phyloP scores from a whole-genome alignment of 2,113 vertebrate genomes.

The Cavia aperea region DNA sequence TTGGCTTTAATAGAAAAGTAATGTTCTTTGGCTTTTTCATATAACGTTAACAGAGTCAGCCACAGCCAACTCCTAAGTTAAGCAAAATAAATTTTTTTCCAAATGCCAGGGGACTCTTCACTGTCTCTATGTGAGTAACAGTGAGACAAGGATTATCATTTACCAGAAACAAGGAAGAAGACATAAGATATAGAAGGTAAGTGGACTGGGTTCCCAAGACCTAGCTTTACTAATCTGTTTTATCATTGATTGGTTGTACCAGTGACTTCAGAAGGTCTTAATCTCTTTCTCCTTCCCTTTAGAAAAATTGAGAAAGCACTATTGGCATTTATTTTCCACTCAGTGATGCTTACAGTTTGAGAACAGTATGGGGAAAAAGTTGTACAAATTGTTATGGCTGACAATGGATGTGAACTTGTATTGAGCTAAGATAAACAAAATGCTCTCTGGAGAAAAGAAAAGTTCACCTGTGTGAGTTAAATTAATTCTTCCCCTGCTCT shows the following conservation, averaged over 20 bases:
- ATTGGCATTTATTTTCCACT: slow-evolving; percentile 52
- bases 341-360: slow-evolving; percentile 40
- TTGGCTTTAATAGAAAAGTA: slow-evolving; percentile 65
- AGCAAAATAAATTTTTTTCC: slow-evolving; percentile 53
- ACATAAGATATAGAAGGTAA: neutral
- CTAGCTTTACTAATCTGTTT: neutral
- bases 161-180: slow-evolving; percentile 23
- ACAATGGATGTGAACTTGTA: slow-evolving; percentile 61
- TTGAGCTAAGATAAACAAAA: slow-evolving; percentile 55
- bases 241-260: neutral
- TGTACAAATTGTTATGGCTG: slow-evolving; percentile 45
- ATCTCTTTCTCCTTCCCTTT: neutral
- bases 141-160: slow-evolving; percentile 23
- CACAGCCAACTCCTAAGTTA: slow-evolving; percentile 35
- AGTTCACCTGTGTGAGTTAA: slow-evolving; percentile 54
- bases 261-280: slow-evolving; percentile 19
- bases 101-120: slow-evolving; percentile 27
- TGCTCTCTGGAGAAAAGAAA: slow-evolving; percentile 49
- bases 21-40: slow-evolving; percentile 59
- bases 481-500: slow-evolving; percentile 52
- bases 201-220: neutral
- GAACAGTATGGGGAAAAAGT: neutral
- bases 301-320: slow-evolving; percentile 45
- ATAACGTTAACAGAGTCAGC: slow-evolving; percentile 62
- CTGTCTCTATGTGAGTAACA: neutral